phyloP scores from a whole-genome alignment of 2,888 invertebrate genomes.

The Pristionchus mayeri region DNA sequence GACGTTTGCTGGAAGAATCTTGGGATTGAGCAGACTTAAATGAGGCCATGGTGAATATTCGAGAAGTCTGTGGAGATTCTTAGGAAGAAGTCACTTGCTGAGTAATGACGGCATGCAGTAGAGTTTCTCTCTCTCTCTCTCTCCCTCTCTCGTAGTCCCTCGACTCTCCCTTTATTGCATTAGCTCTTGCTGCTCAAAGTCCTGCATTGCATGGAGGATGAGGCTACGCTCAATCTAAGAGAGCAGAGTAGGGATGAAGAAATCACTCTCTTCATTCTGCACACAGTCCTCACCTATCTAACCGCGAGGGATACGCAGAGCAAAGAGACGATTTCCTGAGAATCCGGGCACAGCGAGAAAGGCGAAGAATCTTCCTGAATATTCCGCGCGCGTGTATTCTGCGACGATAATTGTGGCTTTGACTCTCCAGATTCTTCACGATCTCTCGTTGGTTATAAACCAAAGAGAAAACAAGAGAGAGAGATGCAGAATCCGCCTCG shows the following conservation, averaged over 20 bases:
- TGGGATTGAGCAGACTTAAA: too few species aligned
- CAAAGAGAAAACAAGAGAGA: neutral
- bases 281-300: too few species aligned
- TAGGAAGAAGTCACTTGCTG: neutral
- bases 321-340: too few species aligned
- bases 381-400: conserved; percentile 3
- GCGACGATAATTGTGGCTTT: neutral
- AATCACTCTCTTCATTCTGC: too few species aligned
- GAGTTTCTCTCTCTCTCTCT: neutral
- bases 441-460: neutral
- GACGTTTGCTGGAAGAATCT: too few species aligned
- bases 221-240: neutral
- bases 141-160: too few species aligned
- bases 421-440: neutral
- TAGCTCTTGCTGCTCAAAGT: conserved; percentile 13
- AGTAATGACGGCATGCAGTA: neutral
- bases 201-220: conserved; percentile 43
- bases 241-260: too few species aligned
- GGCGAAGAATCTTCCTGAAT: conserved; percentile 1
- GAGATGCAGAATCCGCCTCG: neutral
- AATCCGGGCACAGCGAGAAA: neutral
- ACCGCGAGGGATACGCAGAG: too few species aligned
- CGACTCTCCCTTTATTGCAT: conserved; percentile 31
- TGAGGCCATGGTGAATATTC: neutral
- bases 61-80: neutral